These are phyloP conservation scores for Galeopterus variegatus DNA, from an alignment of 2,113 vertebrate genomes.

Conservation along the genomic window DNA sequence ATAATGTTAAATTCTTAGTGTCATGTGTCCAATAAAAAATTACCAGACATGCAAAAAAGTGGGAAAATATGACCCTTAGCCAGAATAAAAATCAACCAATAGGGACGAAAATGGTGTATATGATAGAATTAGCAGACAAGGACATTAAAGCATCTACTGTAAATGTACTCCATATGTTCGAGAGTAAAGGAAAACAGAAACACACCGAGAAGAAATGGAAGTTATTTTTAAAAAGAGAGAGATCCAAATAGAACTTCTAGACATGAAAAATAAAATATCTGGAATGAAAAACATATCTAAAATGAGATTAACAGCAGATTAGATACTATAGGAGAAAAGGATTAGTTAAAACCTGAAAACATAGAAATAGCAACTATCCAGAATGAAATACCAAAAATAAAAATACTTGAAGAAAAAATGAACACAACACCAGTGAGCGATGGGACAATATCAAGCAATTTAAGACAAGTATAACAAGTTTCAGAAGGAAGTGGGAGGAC, in stretches of 20 bases:
- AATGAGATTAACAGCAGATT: constrained; percentile 12
- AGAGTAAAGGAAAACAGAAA: neutral
- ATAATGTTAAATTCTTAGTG: constrained; percentile 16
- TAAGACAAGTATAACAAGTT: constrained; percentile 6
- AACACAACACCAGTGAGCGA: neutral
- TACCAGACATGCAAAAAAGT: neutral
- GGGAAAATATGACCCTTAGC: constrained; percentile 22
- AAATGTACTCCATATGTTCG: neutral
- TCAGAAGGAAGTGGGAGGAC: constrained; percentile 11
- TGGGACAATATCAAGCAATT: neutral
- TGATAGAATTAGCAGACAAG: constrained; percentile 10
- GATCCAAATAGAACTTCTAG: constrained; percentile 46
- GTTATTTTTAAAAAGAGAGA: constrained; percentile 34
- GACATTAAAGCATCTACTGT: constrained; percentile 41
- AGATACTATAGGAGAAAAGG: neutral
- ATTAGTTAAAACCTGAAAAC: neutral
- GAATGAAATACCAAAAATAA: constrained; percentile 41
- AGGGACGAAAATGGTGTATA: neutral
- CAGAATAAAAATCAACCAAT: neutral
- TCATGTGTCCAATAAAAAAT: constrained; percentile 24
- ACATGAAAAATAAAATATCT: constrained; percentile 15
- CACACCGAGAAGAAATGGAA: neutral
- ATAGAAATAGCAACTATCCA: neutral
- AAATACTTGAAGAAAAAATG: neutral
- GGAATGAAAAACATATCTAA: constrained; percentile 28